These are phyloP conservation scores for Hippocampus mohnikei DNA, from an alignment of 2,113 vertebrate genomes.

Conservation along the genomic window DNA sequence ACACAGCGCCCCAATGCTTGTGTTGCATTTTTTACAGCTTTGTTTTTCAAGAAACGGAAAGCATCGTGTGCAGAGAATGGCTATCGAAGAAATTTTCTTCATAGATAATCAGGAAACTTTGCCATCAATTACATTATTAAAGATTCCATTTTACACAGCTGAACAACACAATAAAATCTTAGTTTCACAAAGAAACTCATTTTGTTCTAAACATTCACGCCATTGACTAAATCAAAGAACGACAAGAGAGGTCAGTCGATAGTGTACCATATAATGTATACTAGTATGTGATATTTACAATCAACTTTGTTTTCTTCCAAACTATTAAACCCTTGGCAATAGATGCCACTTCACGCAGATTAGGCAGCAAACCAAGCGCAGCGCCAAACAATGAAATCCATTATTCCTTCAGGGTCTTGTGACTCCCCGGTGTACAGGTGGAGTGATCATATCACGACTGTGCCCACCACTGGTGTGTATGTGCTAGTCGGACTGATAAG, in stretches of 20 bases:
- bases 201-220: too few species aligned
- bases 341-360: neutral
- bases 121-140: neutral
- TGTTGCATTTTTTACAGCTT: constrained; percentile 1
- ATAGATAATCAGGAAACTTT: neutral
- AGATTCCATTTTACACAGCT: neutral
- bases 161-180: too few species aligned
- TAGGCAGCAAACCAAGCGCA: constrained; percentile 1
- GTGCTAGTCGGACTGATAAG: neutral
- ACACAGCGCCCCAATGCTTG: neutral
- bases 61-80: neutral
- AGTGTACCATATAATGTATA: too few species aligned
- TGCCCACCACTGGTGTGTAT: neutral
- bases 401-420: neutral
- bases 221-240: too few species aligned
- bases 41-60: constrained; percentile 2
- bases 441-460: neutral
- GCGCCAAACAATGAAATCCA: neutral
- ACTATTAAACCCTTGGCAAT: neutral
- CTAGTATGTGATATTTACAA: neutral
- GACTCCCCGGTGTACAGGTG: neutral
- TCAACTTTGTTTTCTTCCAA: neutral
- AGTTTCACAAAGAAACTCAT: too few species aligned
- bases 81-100: neutral
- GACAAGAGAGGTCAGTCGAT: too few species aligned